A percentile compares a stretch with the other conserved stretches of the same genome.
phyloP scores from a whole-genome alignment of 2,888 invertebrate species.

The Seira musarum region DNA sequence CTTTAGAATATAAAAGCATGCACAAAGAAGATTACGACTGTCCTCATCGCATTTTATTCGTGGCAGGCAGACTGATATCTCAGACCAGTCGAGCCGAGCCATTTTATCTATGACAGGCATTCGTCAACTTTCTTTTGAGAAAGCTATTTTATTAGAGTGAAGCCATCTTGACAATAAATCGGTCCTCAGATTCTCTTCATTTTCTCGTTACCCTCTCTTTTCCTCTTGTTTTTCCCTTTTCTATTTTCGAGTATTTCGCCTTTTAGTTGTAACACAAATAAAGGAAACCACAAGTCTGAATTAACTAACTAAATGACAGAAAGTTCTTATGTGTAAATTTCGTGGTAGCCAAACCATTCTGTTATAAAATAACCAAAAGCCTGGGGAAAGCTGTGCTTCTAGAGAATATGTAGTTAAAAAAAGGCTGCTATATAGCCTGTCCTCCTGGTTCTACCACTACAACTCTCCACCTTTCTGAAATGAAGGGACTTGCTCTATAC shows the following conservation, averaged over 20 bases:
- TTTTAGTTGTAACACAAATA: not conserved
- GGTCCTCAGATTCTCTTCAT: not conserved
- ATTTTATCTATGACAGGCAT: not conserved
- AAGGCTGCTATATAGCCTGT: no score
- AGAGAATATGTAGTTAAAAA: no score
- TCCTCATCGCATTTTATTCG: not conserved
- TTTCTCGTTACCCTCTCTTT: not conserved
- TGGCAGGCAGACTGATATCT: no score
- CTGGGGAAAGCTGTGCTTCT: no score
- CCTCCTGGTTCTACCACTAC: no score
- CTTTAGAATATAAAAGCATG: no score
- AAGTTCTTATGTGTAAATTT: not conserved
- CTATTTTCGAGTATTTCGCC: not conserved
- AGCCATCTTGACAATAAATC: not conserved
- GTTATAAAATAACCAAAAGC: not conserved
- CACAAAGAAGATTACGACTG: no score
- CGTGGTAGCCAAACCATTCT: not conserved
- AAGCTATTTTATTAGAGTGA: not conserved
- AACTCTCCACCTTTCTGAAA: not conserved
- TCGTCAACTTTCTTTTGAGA: not conserved
- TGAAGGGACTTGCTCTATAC: not conserved
- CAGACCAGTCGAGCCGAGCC: no score
- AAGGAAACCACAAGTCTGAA: constrained; percentile 10
- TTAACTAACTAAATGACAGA: constrained; percentile 10
- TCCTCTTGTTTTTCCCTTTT: not conserved